Percentiles rank a stretch among this genome's conserved stretches.
phyloP scores from a whole-genome alignment of 2,888 invertebrate species.

The Cynaeus angustus region DNA sequence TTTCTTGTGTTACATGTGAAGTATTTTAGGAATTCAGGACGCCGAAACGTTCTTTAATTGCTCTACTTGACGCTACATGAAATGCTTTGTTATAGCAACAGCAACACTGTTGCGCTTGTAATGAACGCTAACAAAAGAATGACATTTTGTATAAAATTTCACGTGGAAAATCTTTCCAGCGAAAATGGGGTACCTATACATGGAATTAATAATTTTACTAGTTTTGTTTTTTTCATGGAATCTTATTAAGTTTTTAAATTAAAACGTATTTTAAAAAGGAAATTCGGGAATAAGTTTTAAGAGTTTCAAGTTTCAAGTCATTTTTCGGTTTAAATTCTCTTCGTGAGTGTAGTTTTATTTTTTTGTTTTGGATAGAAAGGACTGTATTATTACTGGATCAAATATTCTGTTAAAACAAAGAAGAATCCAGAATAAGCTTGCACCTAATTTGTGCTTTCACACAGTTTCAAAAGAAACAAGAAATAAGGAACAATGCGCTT shows the following conservation, averaged over 20 bases:
- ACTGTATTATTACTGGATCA: no score
- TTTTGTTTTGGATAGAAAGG: no score
- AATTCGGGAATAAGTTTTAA: no score
- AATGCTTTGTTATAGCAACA: constrained; percentile 17
- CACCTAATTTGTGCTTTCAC: no score
- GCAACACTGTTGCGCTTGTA: constrained; percentile 11
- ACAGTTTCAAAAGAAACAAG: background rate
- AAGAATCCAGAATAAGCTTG: no score
- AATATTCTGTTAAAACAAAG: no score
- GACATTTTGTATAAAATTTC: constrained; percentile 25
- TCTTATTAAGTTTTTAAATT: constrained; percentile 27
- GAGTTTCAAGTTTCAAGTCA: no score
- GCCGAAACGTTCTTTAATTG: constrained; percentile 34
- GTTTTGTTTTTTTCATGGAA: constrained; percentile 13
- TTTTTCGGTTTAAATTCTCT: no score
- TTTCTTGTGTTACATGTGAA: constrained; percentile 19
- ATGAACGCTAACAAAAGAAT: constrained; percentile 3
- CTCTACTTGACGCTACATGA: constrained; percentile 15
- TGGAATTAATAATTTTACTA: constrained; percentile 38
- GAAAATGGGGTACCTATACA: constrained; percentile 9
- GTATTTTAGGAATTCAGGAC: constrained; percentile 31
- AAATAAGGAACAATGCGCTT: background rate
- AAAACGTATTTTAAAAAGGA: no score
- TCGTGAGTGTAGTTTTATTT: no score
- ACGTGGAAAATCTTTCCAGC: constrained; percentile 13